Conservation (phyloP, 2,888 invertebrate species). For the Punctoribates punctum region DNA sequence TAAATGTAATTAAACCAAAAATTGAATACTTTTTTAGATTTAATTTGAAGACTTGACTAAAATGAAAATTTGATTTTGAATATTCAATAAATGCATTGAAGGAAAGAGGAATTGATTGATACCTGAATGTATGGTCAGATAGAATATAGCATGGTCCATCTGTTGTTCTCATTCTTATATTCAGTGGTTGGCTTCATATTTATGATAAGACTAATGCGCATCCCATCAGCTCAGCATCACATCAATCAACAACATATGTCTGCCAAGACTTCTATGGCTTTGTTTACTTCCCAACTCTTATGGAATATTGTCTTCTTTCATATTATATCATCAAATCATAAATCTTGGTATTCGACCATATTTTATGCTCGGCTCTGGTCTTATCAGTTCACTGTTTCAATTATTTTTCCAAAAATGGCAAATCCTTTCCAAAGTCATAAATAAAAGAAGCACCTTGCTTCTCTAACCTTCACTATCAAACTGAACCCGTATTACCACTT, state of each 20-base stretch:
- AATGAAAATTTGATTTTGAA: too few relatives aligned
- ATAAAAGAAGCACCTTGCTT: too few relatives aligned
- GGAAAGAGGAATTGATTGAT: too few relatives aligned
- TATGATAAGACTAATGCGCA: conserved; percentile 9
- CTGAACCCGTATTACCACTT: background rate
- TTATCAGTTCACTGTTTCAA: conserved; percentile 8
- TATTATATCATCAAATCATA: conserved; percentile 32
- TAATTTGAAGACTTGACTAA: too few relatives aligned
- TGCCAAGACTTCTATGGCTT: conserved; percentile 7
- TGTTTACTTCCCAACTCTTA: conserved; percentile 18
- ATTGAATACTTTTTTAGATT: too few relatives aligned
- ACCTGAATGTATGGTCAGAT: too few relatives aligned
- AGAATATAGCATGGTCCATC: background rate
- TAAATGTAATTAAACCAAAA: too few relatives aligned
- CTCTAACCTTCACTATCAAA: too few relatives aligned
- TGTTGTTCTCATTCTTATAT: conserved; percentile 4
- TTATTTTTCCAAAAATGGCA: background rate
- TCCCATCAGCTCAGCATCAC: background rate
- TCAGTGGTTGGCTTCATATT: background rate
- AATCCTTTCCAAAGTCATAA: background rate
- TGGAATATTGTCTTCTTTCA: background rate
- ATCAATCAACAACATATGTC: conserved; percentile 35
- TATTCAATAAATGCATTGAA: too few relatives aligned
- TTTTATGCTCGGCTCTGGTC: background rate
- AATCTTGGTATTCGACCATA: conserved; percentile 4